Evolutionary conservation across 2,113 vertebrate genomes (phyloP).

Genomic region (Microtus montanus): DNA sequence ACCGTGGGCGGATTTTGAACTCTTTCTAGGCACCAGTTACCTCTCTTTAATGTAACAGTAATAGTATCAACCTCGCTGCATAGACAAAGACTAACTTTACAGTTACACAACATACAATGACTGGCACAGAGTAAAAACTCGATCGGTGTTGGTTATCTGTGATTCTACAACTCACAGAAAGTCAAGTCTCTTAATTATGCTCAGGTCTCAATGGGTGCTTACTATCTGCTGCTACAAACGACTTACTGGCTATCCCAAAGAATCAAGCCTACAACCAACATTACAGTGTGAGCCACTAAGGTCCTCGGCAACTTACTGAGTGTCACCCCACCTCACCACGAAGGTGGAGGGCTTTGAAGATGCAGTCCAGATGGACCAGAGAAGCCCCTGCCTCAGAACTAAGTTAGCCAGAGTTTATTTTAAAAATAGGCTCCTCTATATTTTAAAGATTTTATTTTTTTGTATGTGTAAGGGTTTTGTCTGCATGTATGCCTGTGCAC

Average conservation of each 20-base stretch:
- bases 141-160: background rate
- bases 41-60: background rate
- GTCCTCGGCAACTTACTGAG: background rate
- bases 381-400: constrained; percentile 8
- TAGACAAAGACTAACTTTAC: background rate
- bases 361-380: background rate
- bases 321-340: background rate
- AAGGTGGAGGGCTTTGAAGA: background rate
- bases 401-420: background rate
- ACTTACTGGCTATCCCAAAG: background rate
- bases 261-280: background rate
- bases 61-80: background rate
- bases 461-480: background rate
- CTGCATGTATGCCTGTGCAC: background rate
- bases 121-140: background rate
- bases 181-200: background rate
- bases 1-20: background rate
- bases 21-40: background rate
- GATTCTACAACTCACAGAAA: constrained; percentile 3
- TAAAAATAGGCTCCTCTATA: background rate
- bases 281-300: background rate
- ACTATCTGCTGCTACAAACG: background rate
- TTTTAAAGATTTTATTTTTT: background rate
- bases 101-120: background rate
- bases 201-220: background rate